These are phyloP conservation scores for Pogonognathellus flavescens DNA, from an alignment of 1,140 invertebrate genomes.

Conservation along the genomic window DNA sequence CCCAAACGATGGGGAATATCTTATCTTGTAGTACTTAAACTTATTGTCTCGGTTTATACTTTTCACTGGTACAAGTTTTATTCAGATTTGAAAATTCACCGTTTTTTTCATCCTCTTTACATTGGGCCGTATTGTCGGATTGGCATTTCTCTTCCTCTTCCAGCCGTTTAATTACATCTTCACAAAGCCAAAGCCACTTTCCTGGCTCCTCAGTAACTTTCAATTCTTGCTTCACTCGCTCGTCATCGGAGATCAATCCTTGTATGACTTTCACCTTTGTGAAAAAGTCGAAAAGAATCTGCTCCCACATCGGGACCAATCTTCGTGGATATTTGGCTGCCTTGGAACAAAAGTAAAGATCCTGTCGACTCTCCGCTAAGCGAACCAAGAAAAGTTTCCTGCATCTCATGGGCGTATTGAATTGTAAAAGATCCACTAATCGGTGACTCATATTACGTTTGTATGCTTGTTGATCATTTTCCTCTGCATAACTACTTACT, in stretches of 20 bases:
- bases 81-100: conserved; percentile 3
- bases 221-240: not conserved
- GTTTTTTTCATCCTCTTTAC: not conserved
- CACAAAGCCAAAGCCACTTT: conserved; percentile 58
- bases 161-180: conserved; percentile 56
- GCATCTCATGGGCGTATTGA: conserved; percentile 53
- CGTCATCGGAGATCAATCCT: not conserved
- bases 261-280: conserved; percentile 55
- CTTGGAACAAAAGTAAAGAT: conserved; percentile 34
- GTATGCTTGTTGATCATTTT: not conserved
- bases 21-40: not conserved
- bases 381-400: conserved; percentile 59
- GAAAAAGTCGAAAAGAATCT: conserved; percentile 62
- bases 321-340: conserved; percentile 53
- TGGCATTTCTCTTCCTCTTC: conserved; percentile 49
- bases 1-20: too few relatives aligned
- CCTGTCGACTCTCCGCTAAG: conserved; percentile 19
- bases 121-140: not conserved
- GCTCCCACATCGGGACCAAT: conserved; percentile 58
- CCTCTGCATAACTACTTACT: conserved; percentile 48
- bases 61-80: not conserved
- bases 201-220: conserved; percentile 53
- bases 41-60: not conserved
- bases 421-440: conserved; percentile 55
- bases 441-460: conserved; percentile 39